phyloP scores from a whole-genome alignment of 2,797 vertebrate species.

The Nyctibius grandis region DNA sequence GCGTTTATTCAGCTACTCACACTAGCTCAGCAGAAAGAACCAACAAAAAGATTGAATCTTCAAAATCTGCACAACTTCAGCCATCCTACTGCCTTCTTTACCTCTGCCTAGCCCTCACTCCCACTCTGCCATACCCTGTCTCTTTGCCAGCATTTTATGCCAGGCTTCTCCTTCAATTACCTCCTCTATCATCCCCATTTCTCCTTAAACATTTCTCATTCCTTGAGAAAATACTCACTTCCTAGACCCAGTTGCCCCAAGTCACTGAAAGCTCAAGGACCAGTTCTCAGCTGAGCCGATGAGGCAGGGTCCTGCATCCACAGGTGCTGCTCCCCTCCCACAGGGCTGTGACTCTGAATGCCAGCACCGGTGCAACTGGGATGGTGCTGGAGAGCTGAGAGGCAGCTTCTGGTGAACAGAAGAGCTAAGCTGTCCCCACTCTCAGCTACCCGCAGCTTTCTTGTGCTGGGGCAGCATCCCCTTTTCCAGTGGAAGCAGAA shows the following conservation, averaged over 20 bases:
- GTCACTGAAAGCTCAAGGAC: too few relatives aligned
- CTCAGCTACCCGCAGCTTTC: not conserved
- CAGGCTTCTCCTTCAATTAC: not conserved
- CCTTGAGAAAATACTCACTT: not conserved
- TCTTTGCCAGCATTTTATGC: not conserved
- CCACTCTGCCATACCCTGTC: too few relatives aligned
- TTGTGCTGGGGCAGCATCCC: not conserved
- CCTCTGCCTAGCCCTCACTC: too few relatives aligned
- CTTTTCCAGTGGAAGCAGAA: not conserved
- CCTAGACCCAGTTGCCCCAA: not conserved
- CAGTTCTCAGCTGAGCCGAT: not conserved
- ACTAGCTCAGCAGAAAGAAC: not conserved
- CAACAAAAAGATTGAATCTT: not conserved
- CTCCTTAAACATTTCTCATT: not conserved
- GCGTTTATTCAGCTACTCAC: not conserved
- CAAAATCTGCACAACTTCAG: not conserved
- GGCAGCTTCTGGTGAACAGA: not conserved
- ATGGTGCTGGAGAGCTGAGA: not conserved
- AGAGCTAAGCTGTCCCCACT: not conserved
- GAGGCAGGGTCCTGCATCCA: not conserved
- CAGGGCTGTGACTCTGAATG: not conserved
- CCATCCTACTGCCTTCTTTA: not conserved
- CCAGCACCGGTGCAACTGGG: fast-evolving
- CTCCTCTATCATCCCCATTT: not conserved
- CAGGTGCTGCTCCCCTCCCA: not conserved